These are phyloP conservation scores for Eumeta japonica DNA, from an alignment of 1,140 invertebrate species.

Conservation along the genomic window DNA sequence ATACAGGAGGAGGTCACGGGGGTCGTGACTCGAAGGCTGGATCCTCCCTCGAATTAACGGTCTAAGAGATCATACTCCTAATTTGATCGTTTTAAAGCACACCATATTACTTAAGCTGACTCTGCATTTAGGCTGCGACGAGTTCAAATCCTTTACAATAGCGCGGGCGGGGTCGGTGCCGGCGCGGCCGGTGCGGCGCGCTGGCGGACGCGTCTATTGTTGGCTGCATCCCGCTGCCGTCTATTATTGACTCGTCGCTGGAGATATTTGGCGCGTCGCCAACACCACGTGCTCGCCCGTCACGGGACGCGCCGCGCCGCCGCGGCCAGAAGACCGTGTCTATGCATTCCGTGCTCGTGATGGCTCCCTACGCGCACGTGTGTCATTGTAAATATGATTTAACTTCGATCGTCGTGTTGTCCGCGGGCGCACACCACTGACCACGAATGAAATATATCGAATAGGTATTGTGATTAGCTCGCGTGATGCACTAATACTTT, in stretches of 20 bases:
- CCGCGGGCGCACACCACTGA: too few species aligned
- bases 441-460: too few species aligned
- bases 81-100: neutral
- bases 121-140: neutral
- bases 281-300: constrained; percentile 47
- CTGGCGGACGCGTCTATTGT: constrained; percentile 40
- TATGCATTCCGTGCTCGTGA: too few species aligned
- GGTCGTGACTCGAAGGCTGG: too few species aligned
- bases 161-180: constrained; percentile 8
- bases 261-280: constrained; percentile 52
- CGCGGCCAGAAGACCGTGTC: too few species aligned
- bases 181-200: neutral
- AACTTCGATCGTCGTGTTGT: too few species aligned
- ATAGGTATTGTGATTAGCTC: too few species aligned
- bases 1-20: too few species aligned
- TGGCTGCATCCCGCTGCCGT: constrained; percentile 50
- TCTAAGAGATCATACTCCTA: neutral
- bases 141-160: constrained; percentile 18
- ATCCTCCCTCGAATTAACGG: too few species aligned
- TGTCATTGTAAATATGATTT: too few species aligned
- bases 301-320: constrained; percentile 49
- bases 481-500: too few species aligned
- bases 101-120: neutral
- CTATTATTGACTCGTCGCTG: constrained; percentile 56
- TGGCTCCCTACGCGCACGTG: too few species aligned